Base-by-base conservation (phyloP, 2,797 vertebrate genomes). In the Muscicapa comitata region DNA sequence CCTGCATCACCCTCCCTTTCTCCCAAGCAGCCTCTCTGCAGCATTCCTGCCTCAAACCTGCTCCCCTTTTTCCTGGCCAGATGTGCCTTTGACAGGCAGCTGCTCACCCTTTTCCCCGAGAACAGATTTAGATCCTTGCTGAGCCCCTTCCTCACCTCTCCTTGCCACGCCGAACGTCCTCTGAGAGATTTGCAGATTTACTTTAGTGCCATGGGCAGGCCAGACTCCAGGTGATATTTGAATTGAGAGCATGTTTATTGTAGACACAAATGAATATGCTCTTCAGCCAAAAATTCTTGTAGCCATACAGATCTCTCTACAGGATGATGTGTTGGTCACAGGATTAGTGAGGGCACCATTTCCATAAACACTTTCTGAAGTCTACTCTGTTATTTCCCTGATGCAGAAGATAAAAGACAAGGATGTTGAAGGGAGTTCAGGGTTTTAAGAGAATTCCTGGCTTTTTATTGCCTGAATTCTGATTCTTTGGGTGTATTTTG, bases 261-360 rank as follows among this genome's bases (percentile, higher is more conserved):
- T 42, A 33, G 10, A n/a, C 2, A 3, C 23, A 14, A 28, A 75
- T 70, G 11, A 61, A 31, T 17, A 10, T 0, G 0, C 12, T 65
- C 17, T 61, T 11, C 15, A 57, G 23, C 3, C 78, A 40, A 65
- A 67, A 74, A 35, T 55, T 68, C 28, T 21, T 63, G 28, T 11
- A 61, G 9, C 19, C 28, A 9, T n/a, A 3, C 2, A n/a, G 24
- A 61, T 5, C 6, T 66, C 31, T 28, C 28, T 17, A 13, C 7
- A 72, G 11, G 9, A 24, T 68, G 29, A 8, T 76, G 15, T 16
- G 35, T 38, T 40, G 13, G 31, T 25, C 31, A 40, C 13, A 33
- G 21, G 17, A 77, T 65, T 40, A 40, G 1, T 8, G 28, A 84
- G 11, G 10, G 3, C 23, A 33, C 4, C 12, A 26, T 67, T 71